phyloP scores from a whole-genome alignment of 1,140 invertebrate species.

The Grapholita molesta region DNA sequence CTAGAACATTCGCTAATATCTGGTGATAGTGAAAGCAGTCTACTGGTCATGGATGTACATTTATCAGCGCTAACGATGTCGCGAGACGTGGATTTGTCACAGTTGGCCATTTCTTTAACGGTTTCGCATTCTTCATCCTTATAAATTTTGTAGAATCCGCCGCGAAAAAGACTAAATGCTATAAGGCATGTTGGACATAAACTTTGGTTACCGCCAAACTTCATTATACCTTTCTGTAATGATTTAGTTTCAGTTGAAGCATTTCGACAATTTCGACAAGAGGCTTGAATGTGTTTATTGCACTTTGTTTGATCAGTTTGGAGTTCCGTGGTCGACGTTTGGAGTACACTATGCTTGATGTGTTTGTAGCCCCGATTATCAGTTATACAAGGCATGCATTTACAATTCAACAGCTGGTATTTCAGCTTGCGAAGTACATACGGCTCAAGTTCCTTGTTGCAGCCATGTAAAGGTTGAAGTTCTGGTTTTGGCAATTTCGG shows the following conservation, averaged over 20 bases:
- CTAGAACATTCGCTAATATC: not conserved
- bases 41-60: slow-evolving; percentile 35
- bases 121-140: slow-evolving; percentile 54
- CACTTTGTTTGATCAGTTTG: not conserved
- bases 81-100: slow-evolving; percentile 36
- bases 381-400: slow-evolving; percentile 32
- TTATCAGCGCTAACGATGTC: slow-evolving; percentile 22
- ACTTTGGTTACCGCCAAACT: slow-evolving; percentile 4
- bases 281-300: not conserved
- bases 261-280: not conserved
- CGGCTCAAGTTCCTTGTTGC: slow-evolving; percentile 23
- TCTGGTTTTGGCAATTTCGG: not conserved
- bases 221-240: not conserved
- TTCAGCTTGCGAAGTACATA: slow-evolving; percentile 43
- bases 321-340: not conserved
- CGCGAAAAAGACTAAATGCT: slow-evolving; percentile 36
- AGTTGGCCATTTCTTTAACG: slow-evolving; percentile 23
- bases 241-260: not conserved
- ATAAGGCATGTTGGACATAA: slow-evolving; percentile 50
- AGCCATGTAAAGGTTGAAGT: not conserved
- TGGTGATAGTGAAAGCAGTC: slow-evolving; percentile 4
- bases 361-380: not conserved
- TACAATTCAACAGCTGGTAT: slow-evolving; percentile 40
- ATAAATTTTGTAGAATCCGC: slow-evolving; percentile 31
- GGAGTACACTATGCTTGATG: too few species aligned